A percentile compares a stretch with the other conserved stretches of the same genome.
Evolutionary conservation across 1,140 invertebrate genomes (phyloP).

Genomic region (Pogonomyrmex californicus): DNA sequence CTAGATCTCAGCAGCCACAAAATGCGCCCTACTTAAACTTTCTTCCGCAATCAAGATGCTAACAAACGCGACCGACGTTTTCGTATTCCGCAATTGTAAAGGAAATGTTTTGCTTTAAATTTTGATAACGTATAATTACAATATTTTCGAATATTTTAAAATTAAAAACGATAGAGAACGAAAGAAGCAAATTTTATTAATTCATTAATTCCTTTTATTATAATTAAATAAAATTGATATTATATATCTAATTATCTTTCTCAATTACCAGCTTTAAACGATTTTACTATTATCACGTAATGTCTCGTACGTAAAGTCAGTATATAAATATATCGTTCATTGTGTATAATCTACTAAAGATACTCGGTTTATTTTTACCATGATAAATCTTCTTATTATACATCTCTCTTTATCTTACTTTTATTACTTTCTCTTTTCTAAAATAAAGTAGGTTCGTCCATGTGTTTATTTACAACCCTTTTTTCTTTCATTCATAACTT

Average conservation of each 20-base stretch:
- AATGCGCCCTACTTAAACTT: slow-evolving; percentile 49
- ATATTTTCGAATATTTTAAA: slow-evolving; percentile 14
- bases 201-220: not conserved
- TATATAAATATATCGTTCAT: slow-evolving; percentile 17
- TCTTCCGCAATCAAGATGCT: slow-evolving; percentile 50
- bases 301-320: not conserved
- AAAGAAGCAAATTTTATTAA: not conserved
- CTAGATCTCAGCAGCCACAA: not conserved
- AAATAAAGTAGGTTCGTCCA: not conserved
- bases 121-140: not conserved
- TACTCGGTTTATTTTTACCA: slow-evolving; percentile 46
- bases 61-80: slow-evolving; percentile 38
- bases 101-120: not conserved
- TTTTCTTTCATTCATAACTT: not conserved
- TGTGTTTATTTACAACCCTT: not conserved
- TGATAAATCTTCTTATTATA: not conserved
- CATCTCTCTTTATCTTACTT: not conserved
- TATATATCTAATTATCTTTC: not conserved
- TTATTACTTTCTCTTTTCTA: not conserved
- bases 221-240: not conserved
- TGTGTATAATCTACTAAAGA: not conserved
- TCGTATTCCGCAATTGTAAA: slow-evolving; percentile 14
- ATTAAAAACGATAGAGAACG: not conserved
- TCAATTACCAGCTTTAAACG: slow-evolving; percentile 10
- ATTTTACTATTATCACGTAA: slow-evolving; percentile 19